Conservation (phyloP, 2,888 invertebrate species). For the Clitarchus hookeri region DNA sequence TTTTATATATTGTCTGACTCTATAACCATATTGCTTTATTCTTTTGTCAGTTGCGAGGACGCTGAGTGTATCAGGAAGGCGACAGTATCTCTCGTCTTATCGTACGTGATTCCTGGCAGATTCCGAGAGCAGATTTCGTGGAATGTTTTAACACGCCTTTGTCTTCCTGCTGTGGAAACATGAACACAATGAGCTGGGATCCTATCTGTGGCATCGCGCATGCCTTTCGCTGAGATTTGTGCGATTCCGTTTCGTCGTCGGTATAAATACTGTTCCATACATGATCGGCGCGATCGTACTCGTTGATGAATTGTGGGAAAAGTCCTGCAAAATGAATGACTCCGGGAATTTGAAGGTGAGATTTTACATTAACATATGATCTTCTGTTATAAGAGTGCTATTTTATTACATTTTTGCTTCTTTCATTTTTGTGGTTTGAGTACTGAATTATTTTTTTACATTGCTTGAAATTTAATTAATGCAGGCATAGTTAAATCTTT, state of each 20-base stretch:
- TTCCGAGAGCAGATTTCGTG: neutral
- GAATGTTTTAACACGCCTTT: neutral
- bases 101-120: neutral
- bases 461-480: too few relatives aligned
- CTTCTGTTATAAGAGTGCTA: too few relatives aligned
- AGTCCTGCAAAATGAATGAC: neutral
- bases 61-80: neutral
- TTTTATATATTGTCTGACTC: too few relatives aligned
- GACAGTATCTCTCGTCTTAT: neutral
- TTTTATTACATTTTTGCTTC: too few relatives aligned
- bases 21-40: neutral
- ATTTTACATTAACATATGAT: neutral
- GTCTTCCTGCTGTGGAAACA: neutral
- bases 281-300: neutral
- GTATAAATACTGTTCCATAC: neutral
- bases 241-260: neutral
- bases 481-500: too few relatives aligned
- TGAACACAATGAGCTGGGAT: neutral
- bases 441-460: too few relatives aligned
- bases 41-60: neutral
- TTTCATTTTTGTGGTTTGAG: too few relatives aligned
- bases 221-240: neutral
- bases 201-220: neutral
- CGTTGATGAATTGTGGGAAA: neutral
- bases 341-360: neutral